Conservation (phyloP, 2,888 invertebrate genomes). For the Alloplasta piceator region DNA sequence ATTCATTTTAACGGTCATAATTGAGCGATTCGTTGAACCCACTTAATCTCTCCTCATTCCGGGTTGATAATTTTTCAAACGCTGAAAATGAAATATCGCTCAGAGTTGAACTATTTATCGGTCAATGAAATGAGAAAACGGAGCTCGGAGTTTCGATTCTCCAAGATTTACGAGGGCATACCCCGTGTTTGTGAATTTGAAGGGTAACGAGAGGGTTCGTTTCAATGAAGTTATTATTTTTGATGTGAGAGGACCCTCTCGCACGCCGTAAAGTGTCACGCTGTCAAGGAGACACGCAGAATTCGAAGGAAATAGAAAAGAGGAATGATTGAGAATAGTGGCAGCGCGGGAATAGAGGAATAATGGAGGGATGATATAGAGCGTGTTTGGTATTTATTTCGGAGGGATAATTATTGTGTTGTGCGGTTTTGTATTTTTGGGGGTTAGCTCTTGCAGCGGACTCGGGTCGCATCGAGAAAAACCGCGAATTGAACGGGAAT, state of each 20-base stretch:
- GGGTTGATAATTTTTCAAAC: not conserved
- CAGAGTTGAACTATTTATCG: not conserved
- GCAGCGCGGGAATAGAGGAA: conserved; percentile 18
- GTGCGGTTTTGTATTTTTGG: conserved; percentile 45
- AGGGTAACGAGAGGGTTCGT: conserved; percentile 33
- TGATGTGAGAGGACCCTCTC: conserved; percentile 38
- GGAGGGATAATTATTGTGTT: conserved; percentile 64
- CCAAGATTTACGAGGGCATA: conserved; percentile 52
- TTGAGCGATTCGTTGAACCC: not conserved
- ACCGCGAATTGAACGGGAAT: conserved; percentile 54
- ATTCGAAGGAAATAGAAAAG: conserved; percentile 27
- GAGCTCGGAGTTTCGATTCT: not conserved
- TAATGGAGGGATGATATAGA: conserved; percentile 31
- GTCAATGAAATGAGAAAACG: conserved; percentile 9
- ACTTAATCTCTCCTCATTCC: not conserved
- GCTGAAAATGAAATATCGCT: not conserved
- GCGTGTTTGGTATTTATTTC: conserved; percentile 34
- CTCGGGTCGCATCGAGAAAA: conserved; percentile 48
- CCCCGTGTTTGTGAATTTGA: not conserved
- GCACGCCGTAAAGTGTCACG: conserved; percentile 68
- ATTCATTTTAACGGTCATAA: not conserved
- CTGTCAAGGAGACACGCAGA: conserved; percentile 51
- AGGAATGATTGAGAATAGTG: conserved; percentile 12
- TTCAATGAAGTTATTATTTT: conserved; percentile 55
- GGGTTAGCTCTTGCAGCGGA: conserved; percentile 24